A percentile compares a stretch with the other conserved stretches of the same genome.
Evolutionary conservation across 2,113 vertebrate species (phyloP).

Genomic region (Camelus bactrianus): DNA sequence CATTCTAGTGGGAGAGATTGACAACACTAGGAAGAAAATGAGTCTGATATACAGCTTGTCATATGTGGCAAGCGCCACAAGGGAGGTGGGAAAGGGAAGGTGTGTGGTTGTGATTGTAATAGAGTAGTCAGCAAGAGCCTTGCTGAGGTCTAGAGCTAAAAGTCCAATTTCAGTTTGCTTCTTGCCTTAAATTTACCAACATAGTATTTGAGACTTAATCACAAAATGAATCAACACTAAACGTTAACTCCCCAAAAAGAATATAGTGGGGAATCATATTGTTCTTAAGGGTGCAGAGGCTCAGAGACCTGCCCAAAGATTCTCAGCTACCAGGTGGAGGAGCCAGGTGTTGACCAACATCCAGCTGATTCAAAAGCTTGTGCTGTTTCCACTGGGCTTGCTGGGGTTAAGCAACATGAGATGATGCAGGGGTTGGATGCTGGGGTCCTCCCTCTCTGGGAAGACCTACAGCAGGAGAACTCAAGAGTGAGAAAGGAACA

Average conservation of each 20-base stretch:
- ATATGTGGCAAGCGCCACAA: no score
- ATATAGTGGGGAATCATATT: not conserved
- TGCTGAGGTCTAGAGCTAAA: not conserved
- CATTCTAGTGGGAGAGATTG: not conserved
- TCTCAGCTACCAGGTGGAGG: not conserved
- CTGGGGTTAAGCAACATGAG: not conserved
- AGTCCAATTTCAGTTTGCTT: not conserved
- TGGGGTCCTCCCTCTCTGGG: not conserved
- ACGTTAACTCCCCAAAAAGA: not conserved
- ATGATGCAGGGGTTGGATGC: not conserved
- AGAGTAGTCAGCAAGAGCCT: not conserved
- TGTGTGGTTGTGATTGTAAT: not conserved
- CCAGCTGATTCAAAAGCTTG: not conserved
- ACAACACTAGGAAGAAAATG: not conserved
- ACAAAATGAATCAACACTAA: not conserved
- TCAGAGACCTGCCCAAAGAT: not conserved
- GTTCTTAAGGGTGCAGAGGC: not conserved
- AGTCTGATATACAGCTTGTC: not conserved
- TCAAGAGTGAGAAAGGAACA: slow-evolving; percentile 36
- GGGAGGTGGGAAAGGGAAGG: not conserved
- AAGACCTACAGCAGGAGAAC: not conserved
- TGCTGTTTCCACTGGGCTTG: not conserved
- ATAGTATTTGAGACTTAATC: not conserved
- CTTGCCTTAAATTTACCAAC: not conserved
- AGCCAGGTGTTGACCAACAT: not conserved